Percentiles rank a stretch among this genome's conserved stretches.
Evolutionary conservation across 2,888 invertebrate species (phyloP).

Genomic region (Dioctria linearis): DNA sequence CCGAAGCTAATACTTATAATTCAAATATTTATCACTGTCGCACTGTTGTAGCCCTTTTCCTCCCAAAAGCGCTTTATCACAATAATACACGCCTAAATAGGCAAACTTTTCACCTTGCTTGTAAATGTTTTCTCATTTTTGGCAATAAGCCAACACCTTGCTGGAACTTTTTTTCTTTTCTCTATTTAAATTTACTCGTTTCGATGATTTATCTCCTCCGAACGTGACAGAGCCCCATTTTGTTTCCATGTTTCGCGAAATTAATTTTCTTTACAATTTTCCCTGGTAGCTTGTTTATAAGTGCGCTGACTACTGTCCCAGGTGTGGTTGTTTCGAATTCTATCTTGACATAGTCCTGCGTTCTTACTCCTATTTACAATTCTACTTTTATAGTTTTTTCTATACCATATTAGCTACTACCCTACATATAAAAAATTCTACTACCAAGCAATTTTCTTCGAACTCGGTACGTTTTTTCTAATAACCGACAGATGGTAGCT

Average conservation of each 20-base stretch:
- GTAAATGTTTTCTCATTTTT: neutral
- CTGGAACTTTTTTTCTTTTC: constrained; percentile 13
- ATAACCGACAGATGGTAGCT: no score
- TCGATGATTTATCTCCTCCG: constrained; percentile 36
- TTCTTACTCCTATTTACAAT: no score
- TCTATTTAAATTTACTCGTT: constrained; percentile 27
- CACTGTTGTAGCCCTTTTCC: neutral
- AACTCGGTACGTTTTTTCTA: no score
- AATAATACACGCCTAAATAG: neutral
- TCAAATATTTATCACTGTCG: constrained; percentile 37
- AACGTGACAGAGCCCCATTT: constrained; percentile 40
- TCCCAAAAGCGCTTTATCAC: neutral
- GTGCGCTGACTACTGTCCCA: neutral
- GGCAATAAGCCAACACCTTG: constrained; percentile 44
- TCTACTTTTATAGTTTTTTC: no score
- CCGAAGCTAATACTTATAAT: neutral
- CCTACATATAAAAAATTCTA: no score
- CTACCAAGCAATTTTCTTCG: no score
- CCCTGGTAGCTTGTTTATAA: neutral
- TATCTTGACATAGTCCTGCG: no score
- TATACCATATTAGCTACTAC: no score
- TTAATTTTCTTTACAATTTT: constrained; percentile 32
- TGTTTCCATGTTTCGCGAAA: constrained; percentile 36
- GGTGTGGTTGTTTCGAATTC: no score
- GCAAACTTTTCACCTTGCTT: neutral